Evolutionary conservation across 2,113 vertebrate species (phyloP).

Genomic region (Halcyon malimbica): DNA sequence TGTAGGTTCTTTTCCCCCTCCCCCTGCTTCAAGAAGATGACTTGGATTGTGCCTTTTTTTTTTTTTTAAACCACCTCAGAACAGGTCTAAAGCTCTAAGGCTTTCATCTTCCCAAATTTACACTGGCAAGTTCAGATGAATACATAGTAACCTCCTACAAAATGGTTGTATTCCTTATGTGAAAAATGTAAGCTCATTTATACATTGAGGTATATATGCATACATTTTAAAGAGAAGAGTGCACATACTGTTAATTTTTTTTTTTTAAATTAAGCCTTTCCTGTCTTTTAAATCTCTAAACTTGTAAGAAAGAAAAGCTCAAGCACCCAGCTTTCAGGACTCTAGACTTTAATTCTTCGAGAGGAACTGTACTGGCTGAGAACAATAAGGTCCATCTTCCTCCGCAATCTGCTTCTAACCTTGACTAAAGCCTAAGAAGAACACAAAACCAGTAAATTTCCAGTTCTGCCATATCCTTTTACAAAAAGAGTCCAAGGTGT

Average conservation of each 20-base stretch:
- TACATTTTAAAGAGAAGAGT: neutral
- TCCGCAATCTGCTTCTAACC: neutral
- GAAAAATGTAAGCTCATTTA: neutral
- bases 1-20: rapidly evolving
- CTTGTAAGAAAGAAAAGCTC: neutral
- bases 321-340: neutral
- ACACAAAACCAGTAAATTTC: neutral
- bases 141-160: neutral
- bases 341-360: neutral
- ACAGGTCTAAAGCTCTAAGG: neutral
- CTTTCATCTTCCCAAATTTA: neutral
- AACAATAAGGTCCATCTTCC: neutral
- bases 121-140: neutral
- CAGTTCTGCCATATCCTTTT: neutral
- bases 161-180: neutral
- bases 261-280: neutral
- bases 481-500: neutral
- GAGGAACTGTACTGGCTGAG: neutral
- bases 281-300: neutral
- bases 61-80: neutral
- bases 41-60: neutral
- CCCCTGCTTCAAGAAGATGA: neutral
- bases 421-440: neutral
- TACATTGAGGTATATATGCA: neutral
- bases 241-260: neutral